Conservation (phyloP, 92 coral and sea anemone species). For the Virgularia gustaviana region DNA sequence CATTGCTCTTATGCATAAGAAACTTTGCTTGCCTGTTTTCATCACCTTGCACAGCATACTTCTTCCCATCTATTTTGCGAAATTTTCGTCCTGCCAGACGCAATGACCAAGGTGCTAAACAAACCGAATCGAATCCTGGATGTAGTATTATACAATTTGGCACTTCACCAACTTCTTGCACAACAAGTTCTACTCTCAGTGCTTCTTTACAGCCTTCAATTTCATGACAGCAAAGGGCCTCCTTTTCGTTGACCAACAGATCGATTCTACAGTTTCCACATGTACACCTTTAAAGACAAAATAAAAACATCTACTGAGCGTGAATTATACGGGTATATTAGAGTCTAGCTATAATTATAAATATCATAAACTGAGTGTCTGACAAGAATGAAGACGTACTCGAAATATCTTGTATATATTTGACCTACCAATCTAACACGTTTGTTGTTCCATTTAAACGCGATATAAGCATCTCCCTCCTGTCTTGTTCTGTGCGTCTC, state of each 20-base stretch:
- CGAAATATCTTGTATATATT: slow-evolving; percentile 7
- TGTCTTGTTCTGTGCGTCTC: no score
- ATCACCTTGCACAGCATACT: slow-evolving; percentile 49
- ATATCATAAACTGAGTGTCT: no score
- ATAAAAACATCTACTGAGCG: no score
- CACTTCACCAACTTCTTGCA: slow-evolving; percentile 29
- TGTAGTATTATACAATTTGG: slow-evolving; percentile 47
- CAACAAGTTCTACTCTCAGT: slow-evolving; percentile 31
- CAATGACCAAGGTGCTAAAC: slow-evolving; percentile 49
- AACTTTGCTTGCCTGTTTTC: slow-evolving; percentile 52
- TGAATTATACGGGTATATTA: no score
- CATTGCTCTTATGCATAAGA: no score
- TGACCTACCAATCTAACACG: background rate
- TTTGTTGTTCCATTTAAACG: background rate
- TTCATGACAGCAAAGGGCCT: slow-evolving; percentile 45
- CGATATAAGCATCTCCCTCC: no score
- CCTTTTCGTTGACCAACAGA: slow-evolving; percentile 44
- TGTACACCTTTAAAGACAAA: slow-evolving; percentile 36
- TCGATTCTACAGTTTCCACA: slow-evolving; percentile 48
- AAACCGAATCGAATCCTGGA: slow-evolving; percentile 52
- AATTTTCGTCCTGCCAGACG: slow-evolving; percentile 49
- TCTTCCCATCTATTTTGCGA: slow-evolving; percentile 34
- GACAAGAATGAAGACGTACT: no score
- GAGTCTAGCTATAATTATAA: no score
- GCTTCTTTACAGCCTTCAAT: slow-evolving; percentile 43